Evolutionary conservation across 1,140 invertebrate genomes (phyloP).

Genomic region (Batillaria attramentaria): DNA sequence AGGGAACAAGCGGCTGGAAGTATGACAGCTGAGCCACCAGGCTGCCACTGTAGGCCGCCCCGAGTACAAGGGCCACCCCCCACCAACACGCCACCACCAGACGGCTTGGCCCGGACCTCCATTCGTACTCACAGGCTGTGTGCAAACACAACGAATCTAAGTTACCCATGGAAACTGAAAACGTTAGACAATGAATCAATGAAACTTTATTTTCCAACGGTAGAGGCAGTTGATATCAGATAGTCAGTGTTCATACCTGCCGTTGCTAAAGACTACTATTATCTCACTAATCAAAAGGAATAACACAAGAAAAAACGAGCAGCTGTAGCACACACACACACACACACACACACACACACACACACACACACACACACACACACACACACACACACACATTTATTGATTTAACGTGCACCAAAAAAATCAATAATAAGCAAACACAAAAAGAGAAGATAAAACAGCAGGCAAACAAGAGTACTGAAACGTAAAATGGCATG

Average conservation of each 20-base stretch:
- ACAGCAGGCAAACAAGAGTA: too few relatives aligned
- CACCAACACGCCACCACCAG: neutral
- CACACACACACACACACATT: too few relatives aligned
- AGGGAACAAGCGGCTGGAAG: neutral
- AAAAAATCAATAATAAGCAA: too few relatives aligned
- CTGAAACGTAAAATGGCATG: too few relatives aligned
- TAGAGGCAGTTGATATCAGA: neutral
- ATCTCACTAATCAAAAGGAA: neutral
- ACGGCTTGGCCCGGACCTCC: neutral
- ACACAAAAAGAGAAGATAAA: too few relatives aligned
- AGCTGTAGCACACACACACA: neutral
- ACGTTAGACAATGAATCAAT: neutral
- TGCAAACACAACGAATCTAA: neutral
- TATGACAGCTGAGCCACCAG: neutral
- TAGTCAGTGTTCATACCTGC: neutral
- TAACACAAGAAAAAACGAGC: neutral
- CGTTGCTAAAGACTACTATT: neutral
- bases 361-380: too few relatives aligned
- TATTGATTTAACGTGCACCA: too few relatives aligned
- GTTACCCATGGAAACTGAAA: neutral
- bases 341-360: too few relatives aligned
- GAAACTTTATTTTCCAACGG: neutral
- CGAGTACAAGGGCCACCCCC: neutral
- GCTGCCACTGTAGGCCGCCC: neutral
- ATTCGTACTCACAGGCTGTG: neutral